These are phyloP conservation scores for Sapayoa aenigma DNA, from an alignment of 2,113 vertebrate genomes.

Conservation along the genomic window DNA sequence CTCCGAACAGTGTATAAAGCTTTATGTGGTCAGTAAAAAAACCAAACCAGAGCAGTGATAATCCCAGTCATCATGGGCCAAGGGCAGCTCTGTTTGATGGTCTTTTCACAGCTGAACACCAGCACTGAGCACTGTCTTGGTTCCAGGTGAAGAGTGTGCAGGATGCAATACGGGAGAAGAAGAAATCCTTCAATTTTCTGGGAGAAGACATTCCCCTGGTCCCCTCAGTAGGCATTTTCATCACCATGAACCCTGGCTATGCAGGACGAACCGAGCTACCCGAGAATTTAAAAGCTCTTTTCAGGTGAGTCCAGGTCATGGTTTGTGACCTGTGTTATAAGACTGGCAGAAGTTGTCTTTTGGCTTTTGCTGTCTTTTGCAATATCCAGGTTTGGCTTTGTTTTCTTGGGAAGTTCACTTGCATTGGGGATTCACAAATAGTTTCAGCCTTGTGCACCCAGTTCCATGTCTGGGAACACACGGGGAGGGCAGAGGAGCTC, in stretches of 20 bases:
- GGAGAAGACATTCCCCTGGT: conserved; percentile 90
- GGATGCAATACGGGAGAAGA: conserved; percentile 92
- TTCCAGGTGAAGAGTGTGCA: conserved; percentile 94
- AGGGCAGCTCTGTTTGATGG: neutral
- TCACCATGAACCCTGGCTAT: conserved; percentile 98
- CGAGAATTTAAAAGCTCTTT: conserved; percentile 95
- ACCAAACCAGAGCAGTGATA: neutral
- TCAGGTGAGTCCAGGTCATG: conserved; percentile 77
- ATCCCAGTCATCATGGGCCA: neutral
- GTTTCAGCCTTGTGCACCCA: neutral
- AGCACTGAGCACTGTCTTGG: neutral
- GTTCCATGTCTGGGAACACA: neutral
- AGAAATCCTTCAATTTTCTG: conserved; percentile 89
- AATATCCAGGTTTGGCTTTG: neutral
- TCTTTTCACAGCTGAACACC: neutral
- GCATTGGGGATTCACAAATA: fast-evolving
- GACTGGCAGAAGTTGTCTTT: neutral
- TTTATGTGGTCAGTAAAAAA: neutral
- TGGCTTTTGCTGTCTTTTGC: neutral
- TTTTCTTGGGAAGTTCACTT: neutral
- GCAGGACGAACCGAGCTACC: conserved; percentile 93
- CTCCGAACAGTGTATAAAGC: neutral
- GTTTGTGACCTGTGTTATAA: neutral
- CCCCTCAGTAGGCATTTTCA: conserved; percentile 93
- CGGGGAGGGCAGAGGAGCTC: neutral